Conservation (phyloP, 2,797 vertebrate genomes). For the Etheostoma nigrum region DNA sequence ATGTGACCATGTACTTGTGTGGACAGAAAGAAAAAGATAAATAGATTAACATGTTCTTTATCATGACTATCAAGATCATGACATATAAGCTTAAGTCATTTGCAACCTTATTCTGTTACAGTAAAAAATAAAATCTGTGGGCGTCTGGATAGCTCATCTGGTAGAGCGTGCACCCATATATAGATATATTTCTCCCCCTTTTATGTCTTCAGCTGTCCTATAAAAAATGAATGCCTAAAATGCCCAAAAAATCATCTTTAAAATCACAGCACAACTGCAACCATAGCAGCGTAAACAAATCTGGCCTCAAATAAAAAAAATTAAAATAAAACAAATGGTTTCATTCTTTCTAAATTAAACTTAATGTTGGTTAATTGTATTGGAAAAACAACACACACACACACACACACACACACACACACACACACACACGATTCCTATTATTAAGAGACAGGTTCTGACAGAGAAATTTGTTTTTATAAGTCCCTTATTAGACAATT, state of each 20-base stretch:
- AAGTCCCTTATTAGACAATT: too few species aligned
- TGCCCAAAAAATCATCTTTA: too few species aligned
- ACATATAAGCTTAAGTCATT: neutral
- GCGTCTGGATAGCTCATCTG: too few species aligned
- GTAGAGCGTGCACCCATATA: too few species aligned
- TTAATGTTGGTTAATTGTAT: constrained; percentile 30
- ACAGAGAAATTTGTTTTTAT: too few species aligned
- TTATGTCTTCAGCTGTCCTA: too few species aligned
- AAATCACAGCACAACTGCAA: constrained; percentile 11
- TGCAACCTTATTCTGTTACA: neutral
- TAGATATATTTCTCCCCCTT: neutral
- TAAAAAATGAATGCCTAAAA: too few species aligned
- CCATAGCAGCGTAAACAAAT: constrained; percentile 53
- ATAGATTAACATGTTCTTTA: neutral
- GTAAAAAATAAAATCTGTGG: neutral
- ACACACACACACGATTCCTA: neutral
- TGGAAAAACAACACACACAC: constrained; percentile 14
- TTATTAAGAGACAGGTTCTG: too few species aligned
- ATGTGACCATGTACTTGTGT: constrained; percentile 30
- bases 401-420: neutral
- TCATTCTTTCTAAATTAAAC: constrained; percentile 39
- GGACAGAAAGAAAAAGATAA: constrained; percentile 11
- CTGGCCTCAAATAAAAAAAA: constrained; percentile 25
- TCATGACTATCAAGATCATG: neutral
- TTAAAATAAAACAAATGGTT: constrained; percentile 9